A percentile compares a stretch with the other conserved stretches of the same genome.
Evolutionary conservation across 2,888 invertebrate species (phyloP).

Genomic region (Hipparchia semele): DNA sequence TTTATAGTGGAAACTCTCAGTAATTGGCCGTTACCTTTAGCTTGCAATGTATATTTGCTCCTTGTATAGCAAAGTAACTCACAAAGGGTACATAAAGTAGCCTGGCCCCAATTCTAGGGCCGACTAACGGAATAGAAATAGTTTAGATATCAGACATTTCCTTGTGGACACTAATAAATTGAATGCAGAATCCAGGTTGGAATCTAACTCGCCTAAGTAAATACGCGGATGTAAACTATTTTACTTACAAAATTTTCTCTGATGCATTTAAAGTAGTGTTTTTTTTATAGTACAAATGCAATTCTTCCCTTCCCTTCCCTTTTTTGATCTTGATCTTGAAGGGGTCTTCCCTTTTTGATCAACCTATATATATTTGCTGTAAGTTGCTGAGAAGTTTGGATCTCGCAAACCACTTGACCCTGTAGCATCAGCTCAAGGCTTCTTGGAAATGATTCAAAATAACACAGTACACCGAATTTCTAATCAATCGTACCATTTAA

Average conservation of each 20-base stretch:
- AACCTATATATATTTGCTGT: no score
- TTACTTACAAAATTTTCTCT: neutral
- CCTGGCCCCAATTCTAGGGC: conserved; percentile 4
- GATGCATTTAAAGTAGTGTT: no score
- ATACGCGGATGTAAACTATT: neutral
- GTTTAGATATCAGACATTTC: conserved; percentile 22
- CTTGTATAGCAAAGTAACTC: neutral
- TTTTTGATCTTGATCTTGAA: no score
- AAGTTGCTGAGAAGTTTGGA: no score
- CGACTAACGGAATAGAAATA: conserved; percentile 20
- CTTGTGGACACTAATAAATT: conserved; percentile 10
- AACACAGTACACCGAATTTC: no score
- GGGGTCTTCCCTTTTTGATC: no score
- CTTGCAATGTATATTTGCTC: conserved; percentile 8
- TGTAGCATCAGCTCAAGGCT: no score
- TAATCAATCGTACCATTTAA: no score
- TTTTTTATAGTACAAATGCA: no score
- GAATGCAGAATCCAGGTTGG: conserved; percentile 4
- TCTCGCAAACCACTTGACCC: no score
- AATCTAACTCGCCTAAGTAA: neutral
- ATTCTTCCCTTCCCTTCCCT: no score
- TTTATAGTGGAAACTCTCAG: neutral
- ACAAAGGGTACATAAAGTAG: conserved; percentile 1
- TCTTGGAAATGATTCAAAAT: no score
- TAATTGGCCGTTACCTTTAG: conserved; percentile 15